These are phyloP conservation scores for Calosoma granatense DNA, from an alignment of 1,140 invertebrate genomes.

Conservation along the genomic window DNA sequence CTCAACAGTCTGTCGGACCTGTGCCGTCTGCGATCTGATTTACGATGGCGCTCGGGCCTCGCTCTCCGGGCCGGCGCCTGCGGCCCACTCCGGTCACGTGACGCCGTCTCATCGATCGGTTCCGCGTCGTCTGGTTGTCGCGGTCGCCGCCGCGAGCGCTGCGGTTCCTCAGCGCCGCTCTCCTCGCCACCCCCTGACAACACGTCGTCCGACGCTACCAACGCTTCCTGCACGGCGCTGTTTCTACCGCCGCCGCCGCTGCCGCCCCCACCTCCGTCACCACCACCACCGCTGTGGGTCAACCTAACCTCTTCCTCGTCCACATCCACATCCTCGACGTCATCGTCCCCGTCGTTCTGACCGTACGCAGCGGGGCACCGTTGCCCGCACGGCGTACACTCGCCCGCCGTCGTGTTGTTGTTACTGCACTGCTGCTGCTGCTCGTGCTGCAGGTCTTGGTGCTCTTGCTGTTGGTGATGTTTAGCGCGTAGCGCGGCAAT, in stretches of 20 bases:
- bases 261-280: background rate
- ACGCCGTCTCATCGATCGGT: conserved; percentile 30
- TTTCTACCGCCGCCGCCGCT: background rate
- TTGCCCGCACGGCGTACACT: conserved; percentile 1
- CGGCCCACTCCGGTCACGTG: conserved; percentile 29
- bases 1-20: conserved; percentile 18
- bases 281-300: background rate
- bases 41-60: conserved; percentile 29
- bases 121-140: conserved; percentile 24
- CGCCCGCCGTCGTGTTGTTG: conserved; percentile 12
- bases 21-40: conserved; percentile 32
- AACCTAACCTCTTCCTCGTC: conserved; percentile 1
- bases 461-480: conserved; percentile 15
- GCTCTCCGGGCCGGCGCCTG: conserved; percentile 27
- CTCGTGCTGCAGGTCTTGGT: conserved; percentile 9
- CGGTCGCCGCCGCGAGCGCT: conserved; percentile 30
- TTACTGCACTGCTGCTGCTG: conserved; percentile 2
- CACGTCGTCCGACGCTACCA: background rate
- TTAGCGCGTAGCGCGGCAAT: conserved; percentile 25
- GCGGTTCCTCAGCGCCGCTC: conserved; percentile 27
- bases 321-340: conserved; percentile 5
- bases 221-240: background rate
- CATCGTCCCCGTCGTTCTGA: background rate
- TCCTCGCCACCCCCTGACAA: conserved; percentile 27
- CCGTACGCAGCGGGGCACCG: background rate